These are phyloP conservation scores for Goniozus legneri DNA, from an alignment of 1,140 invertebrate species.

Conservation along the genomic window DNA sequence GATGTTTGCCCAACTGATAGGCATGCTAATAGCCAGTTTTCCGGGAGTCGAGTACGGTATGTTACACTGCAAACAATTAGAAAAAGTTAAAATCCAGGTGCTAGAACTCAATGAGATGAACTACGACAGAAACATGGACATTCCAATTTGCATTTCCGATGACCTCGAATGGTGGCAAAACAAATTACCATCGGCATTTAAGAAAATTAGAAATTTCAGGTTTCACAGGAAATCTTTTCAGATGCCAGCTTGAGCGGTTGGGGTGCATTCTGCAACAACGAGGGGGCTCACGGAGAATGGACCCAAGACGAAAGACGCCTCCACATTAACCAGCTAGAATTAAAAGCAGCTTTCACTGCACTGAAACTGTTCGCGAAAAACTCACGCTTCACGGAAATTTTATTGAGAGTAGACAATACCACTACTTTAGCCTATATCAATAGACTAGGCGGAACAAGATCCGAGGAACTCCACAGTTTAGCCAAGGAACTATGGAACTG, in stretches of 20 bases:
- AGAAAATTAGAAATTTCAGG: not conserved
- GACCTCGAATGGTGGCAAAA: not conserved
- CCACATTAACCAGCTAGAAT: conserved; percentile 6
- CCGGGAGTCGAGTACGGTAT: not conserved
- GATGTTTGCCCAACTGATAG: not conserved
- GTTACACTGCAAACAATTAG: not conserved
- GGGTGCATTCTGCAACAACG: not conserved
- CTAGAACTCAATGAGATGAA: not conserved
- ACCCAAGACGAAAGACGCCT: not conserved
- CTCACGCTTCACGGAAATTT: not conserved
- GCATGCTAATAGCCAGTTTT: not conserved
- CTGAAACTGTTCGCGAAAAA: not conserved
- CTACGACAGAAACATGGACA: not conserved
- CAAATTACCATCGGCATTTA: not conserved
- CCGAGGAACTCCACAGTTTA: not conserved
- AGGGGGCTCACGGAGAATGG: not conserved
- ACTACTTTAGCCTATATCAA: conserved; percentile 8
- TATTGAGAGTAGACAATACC: conserved; percentile 6
- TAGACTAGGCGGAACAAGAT: conserved; percentile 6
- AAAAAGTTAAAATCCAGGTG: not conserved
- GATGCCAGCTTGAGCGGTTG: not conserved
- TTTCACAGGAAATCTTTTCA: not conserved
- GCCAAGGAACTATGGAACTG: conserved; percentile 5
- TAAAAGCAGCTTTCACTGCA: not conserved
- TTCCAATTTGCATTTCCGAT: not conserved